Evolutionary conservation across 1,140 invertebrate genomes (phyloP), one percentile per base, ranked within the genome.

Genomic region (Bombus huntii): DNA sequence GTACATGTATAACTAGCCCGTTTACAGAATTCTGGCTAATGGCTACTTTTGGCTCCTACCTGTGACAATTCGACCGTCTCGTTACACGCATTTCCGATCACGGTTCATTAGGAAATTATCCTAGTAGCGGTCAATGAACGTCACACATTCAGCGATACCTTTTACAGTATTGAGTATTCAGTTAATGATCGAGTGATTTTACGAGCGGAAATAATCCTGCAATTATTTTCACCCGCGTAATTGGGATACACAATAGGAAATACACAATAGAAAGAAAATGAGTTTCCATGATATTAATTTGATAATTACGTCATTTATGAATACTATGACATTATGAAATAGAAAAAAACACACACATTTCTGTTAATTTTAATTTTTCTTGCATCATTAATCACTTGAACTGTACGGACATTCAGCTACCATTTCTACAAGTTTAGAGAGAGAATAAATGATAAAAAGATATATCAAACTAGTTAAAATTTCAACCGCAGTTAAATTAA

Each of bases 91-190:
- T 62, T 71, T 74, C 31, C 15, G 37, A n/a, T 12, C 71, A 65
- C 12, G 57, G 22, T 37, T 82, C 81, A 57, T 75, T 47, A 65
- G 62, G 47, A 39, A 75, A 82, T 82, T 82, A 82, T 73, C 71
- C 72, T 82, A 82, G 65, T 31, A 47, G 71, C 39, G 42, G 53
- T 74, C 39, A 82, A 75, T 75, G 71, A 82, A 82, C 31, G 72
- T 47, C 72, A 25, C 72, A 47, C 72, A 74, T 74, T 73, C 10
- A n/a, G 18, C 39, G 72, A 47, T 47, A 44, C n/a, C 44, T 75
- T 75, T 53, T 34, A 75, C 73, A 53, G 13, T 53, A 34, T 75
- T 18, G 73, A 31, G 22, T 42, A 47, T 47, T 15, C 10, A 2
- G 44, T 25, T 47, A 44, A 44, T 15, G 28, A 44, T 37, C 34